Evolutionary conservation across 92 coral and sea anemone species (phyloP), one percentile per base, ranked within the genome.

Genomic region (Epizoanthus scotinus): DNA sequence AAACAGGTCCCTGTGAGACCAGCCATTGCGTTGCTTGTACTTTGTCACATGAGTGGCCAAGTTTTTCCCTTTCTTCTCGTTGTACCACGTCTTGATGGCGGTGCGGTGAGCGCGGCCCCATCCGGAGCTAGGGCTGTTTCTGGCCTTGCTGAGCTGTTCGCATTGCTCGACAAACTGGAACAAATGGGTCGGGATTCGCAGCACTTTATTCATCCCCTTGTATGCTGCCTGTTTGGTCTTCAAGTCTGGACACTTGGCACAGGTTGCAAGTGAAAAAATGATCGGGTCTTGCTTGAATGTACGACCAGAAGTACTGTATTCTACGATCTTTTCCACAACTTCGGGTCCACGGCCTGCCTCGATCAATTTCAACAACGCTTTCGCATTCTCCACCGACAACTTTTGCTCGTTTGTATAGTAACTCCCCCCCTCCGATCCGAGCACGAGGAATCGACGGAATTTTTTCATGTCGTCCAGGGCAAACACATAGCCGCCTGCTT

Each of bases 101-200:
- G 84, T 90, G 52, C 98, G 83, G 74, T 95, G 98, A 26, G 97
- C 93, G 26, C 98, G 88, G 5, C 98, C 98, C 98, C 98, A 95
- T 20, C 98, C 98, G 1, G 95, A 22, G 44, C 63, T 93, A 1
- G 95, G 13, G 44, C 63, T 93, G 60, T 50, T 67, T 19, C 55
- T 78, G 56, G 90, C 90, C 73, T 78, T 84, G 84, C 98, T 90
- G 0, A 90, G 64, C 52, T 66, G 67, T 40, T 95, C 89, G 53
- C 98, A 95, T 24, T 49, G 28, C 62, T 90, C 98, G 7, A 95
- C 94, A 79, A 95, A 95, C 57, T 61, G 81, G 83, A 95, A 95
- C 49, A 95, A 77, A 73, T 90, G 95, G 2, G 98, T 95, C 3
- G 98, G 98, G 59, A 89, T 95, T 74, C 98, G 86, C 24, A 94